These are phyloP conservation scores for Lacerta bilineata DNA, from an alignment of 2,797 vertebrate species.

Conservation along the genomic window DNA sequence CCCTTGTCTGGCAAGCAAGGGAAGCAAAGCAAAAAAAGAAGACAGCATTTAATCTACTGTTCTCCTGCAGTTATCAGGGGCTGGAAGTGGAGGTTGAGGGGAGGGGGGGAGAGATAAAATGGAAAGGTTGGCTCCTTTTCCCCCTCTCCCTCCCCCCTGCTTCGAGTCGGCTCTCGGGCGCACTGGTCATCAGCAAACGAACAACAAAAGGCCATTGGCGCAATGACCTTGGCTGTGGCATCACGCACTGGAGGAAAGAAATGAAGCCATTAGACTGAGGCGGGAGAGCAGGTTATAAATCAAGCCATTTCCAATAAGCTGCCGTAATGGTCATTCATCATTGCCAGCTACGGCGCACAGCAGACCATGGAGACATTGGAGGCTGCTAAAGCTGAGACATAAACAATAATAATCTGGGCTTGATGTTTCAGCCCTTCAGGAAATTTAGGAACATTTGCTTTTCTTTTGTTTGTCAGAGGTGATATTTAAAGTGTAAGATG, in stretches of 20 bases:
- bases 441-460: conserved; percentile 90
- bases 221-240: conserved; percentile 99
- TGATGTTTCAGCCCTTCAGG: conserved; percentile 89
- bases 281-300: conserved; percentile 97
- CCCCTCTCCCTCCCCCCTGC: conserved; percentile 39
- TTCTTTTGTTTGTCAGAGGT: conserved; percentile 91
- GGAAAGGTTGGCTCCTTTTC: conserved; percentile 78
- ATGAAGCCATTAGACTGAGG: conserved; percentile 99
- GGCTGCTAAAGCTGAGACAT: conserved; percentile 90
- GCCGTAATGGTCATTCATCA: conserved; percentile 99
- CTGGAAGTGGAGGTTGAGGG: conserved; percentile 76
- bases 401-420: conserved; percentile 94
- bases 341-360: conserved; percentile 85
- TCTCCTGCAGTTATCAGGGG: conserved; percentile 83
- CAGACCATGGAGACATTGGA: conserved; percentile 91
- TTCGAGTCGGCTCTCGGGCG: conserved; percentile 79
- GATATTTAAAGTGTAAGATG: conserved; percentile 87
- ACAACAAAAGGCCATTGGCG: conserved; percentile 97
- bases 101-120: conserved; percentile 78
- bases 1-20: conserved; percentile 86
- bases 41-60: conserved; percentile 90
- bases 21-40: conserved; percentile 83
- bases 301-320: conserved; percentile 99
- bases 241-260: conserved; percentile 98
- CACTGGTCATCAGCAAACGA: conserved; percentile 94